Base-by-base conservation (phyloP, 35 echinoderm and acorn worm genomes). In the Ophioderma brevispina region DNA sequence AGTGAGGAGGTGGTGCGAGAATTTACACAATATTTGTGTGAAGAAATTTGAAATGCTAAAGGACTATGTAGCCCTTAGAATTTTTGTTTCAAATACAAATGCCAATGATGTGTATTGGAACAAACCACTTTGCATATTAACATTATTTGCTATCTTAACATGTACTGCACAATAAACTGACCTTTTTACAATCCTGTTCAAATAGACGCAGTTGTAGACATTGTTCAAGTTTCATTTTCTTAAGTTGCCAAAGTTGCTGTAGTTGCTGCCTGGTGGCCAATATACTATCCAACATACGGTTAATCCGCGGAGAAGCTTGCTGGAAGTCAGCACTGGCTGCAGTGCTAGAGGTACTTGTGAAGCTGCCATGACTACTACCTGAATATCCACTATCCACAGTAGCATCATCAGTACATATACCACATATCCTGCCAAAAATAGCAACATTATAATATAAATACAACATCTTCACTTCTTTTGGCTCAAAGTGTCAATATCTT, bases 181-280 rank as follows among this genome's bases (percentile, higher is more conserved):
- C 97, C 93, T 99, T 95, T 79, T 92, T 82, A 41, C 85, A 80
- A 81, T 98, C 96, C 50, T 98, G 96, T 76, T 98, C 96, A 90
- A 89, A 98, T 23, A 98, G 37, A 78, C 92, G 89, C 41, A 98
- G 86, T 78, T 98, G 92, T 78, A 98, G 76, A 82, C 92, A 92
- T 78, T 98, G 92, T 40, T 98, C 96, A 15, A 98, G 80, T 38
- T 94, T 98, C 46, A 90, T n/a, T 56, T 93, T 94, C 49, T 91
- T 98, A 40, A 78, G 38, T 32, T 94, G 89, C 96, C 96, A 98
- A 25, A 94, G 84, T 75, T 98, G 88, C 36, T 92, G 86, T 31
- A 98, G 81, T 33, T 93, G 85, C 42, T 94, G 92, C 77, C 92
- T 55, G 15, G 85, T 94, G 37, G 78, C 87, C 15, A 78, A 85